Conservation (phyloP, 1,140 invertebrate species). For the Nasonia longicornis region DNA sequence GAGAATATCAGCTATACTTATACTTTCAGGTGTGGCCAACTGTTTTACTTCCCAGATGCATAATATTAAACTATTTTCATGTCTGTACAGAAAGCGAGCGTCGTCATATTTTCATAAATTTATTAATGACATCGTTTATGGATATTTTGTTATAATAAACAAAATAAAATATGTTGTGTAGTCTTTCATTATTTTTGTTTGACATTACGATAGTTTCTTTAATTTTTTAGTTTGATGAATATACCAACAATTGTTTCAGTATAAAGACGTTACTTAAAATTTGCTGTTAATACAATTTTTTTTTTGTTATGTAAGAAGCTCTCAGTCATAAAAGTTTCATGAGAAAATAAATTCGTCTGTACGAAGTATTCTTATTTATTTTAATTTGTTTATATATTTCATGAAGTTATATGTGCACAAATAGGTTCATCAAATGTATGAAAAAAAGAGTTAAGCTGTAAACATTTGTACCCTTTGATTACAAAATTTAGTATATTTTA, state of each 20-base stretch:
- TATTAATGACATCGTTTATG: no score
- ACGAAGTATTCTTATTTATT: no score
- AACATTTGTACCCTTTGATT: constrained; percentile 3
- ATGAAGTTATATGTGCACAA: no score
- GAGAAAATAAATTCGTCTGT: no score
- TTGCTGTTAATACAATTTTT: not conserved
- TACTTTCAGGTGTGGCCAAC: no score
- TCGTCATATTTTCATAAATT: not conserved
- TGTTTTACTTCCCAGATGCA: no score
- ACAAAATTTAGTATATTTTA: not conserved
- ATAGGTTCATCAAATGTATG: no score
- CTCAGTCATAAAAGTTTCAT: not conserved
- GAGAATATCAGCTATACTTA: no score
- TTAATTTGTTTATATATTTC: no score
- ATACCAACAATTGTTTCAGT: not conserved
- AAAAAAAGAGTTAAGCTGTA: not conserved
- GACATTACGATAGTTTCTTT: not conserved
- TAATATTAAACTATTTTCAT: constrained; percentile 2
- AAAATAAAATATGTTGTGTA: not conserved
- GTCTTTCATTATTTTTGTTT: not conserved
- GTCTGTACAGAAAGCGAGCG: constrained; percentile 46
- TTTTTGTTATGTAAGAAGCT: not conserved
- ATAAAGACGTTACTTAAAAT: not conserved
- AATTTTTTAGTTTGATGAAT: not conserved
- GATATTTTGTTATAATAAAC: no score